A percentile compares a stretch with the other conserved stretches of the same genome.
These are phyloP conservation scores for Pocillopora grandis DNA, from an alignment of 92 coral and sea anemone species.

Conservation along the genomic window DNA sequence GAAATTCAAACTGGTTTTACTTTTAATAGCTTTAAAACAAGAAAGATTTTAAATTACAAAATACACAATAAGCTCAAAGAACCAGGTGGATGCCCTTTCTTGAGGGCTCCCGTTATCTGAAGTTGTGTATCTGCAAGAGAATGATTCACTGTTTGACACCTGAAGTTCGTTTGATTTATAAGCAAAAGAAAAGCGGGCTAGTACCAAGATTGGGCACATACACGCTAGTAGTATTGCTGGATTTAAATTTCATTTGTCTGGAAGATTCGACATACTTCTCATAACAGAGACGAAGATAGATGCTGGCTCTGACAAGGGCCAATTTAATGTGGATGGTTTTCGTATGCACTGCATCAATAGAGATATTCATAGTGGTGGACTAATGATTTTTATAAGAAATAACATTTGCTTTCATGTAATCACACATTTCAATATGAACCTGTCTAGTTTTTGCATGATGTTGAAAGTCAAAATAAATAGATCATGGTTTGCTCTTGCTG, in stretches of 20 bases:
- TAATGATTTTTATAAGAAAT: constrained; percentile 34
- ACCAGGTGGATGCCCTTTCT: no score
- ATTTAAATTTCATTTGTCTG: constrained; percentile 38
- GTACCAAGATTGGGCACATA: constrained; percentile 39
- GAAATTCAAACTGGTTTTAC: no score
- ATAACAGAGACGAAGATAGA: constrained; percentile 49
- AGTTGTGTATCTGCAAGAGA: background rate
- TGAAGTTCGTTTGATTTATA: constrained; percentile 11
- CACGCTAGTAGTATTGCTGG: constrained; percentile 41
- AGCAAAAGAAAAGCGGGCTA: constrained; percentile 20
- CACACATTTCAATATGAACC: constrained; percentile 20
- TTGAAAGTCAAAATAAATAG: constrained; percentile 34
- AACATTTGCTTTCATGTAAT: constrained; percentile 33
- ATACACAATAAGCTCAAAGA: no score
- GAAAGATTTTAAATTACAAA: no score
- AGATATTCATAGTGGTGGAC: constrained; percentile 47
- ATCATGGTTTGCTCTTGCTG: constrained; percentile 30
- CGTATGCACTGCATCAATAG: constrained; percentile 39
- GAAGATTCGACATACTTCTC: constrained; percentile 36
- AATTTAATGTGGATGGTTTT: constrained; percentile 34
- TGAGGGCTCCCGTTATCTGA: no score
- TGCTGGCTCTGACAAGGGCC: constrained; percentile 8
- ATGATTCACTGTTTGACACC: constrained; percentile 10
- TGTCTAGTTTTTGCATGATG: constrained; percentile 25
- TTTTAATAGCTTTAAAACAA: no score